Base-by-base conservation (phyloP, 2,888 invertebrate species). In the Ernsta delagoae region DNA sequence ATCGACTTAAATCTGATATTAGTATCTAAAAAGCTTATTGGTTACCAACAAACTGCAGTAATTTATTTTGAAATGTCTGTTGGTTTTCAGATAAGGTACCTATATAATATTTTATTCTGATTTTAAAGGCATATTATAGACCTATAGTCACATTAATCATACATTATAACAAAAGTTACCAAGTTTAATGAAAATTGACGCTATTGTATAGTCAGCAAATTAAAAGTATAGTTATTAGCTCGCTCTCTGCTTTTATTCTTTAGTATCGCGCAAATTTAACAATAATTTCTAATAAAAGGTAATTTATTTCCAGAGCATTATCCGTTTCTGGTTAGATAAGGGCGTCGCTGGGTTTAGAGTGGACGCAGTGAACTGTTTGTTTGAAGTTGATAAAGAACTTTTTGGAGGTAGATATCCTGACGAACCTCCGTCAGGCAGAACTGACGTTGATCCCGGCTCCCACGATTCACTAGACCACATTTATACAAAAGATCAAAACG, bases 271-370 rank as follows among this genome's bases (percentile, higher is more conserved):
- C 45, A 48, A 12, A 48, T 31, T 50, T 16, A 50, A 5, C 0
- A 39, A 4, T 39, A 5, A 39, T 39, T 50, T 41, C 9, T 60
- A 4, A 11, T 43, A 31, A 50, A 39, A 24, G 12, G 9, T 53
- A 50, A 43, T 43, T 24, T 24, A 6, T 16, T 50, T 83, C 68
- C 73, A 91, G 96, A 93, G 95, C 1, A 94, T 96, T 1, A 85
- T 98, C 50, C 90, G 92, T 39, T 98, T 95, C 79, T 99, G 98
- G 98, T 80, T 98, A 64, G 94, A 95, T 8, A 95, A 95, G 81
- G 98, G 98, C 3, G 95, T 98, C 0, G 96, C 97, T 79, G 98
- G 98, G 5, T 98, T 98, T 80, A 95, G 98, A 78, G 94, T 98
- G 5, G 97, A 97, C 77, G 97, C 97, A 0, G 94, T 97, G 0